Conservation (phyloP, 2,797 vertebrate genomes). For the Philypnodon macrostomus region DNA sequence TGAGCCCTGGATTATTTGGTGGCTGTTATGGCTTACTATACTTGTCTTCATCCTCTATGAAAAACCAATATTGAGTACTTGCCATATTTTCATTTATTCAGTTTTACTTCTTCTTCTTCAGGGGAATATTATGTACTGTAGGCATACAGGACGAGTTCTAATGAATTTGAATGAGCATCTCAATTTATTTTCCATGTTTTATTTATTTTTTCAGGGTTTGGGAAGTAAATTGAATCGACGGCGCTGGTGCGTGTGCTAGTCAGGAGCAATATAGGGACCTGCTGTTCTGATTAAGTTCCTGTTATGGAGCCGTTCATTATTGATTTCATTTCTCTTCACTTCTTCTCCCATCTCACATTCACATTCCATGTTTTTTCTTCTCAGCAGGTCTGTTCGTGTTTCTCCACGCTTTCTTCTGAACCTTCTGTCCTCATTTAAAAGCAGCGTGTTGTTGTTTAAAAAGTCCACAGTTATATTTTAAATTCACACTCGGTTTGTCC, state of each 20-base stretch:
- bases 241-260: slow-evolving; percentile 73
- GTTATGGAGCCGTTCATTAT: slow-evolving; percentile 80
- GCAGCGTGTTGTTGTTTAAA: slow-evolving; percentile 48
- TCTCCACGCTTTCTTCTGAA: slow-evolving; percentile 24
- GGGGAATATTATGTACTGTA: slow-evolving; percentile 71
- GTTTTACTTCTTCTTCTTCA: slow-evolving; percentile 55
- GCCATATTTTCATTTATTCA: slow-evolving; percentile 52
- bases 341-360: slow-evolving; percentile 60
- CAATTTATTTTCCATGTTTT: slow-evolving; percentile 84
- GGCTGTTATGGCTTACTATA: slow-evolving; percentile 44
- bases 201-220: slow-evolving; percentile 80
- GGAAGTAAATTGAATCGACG: slow-evolving; percentile 80
- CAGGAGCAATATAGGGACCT: slow-evolving; percentile 80
- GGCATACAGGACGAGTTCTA: slow-evolving; percentile 73
- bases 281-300: slow-evolving; percentile 81
- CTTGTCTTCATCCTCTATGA: slow-evolving; percentile 33
- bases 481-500: slow-evolving; percentile 18
- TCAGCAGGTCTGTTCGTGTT: slow-evolving; percentile 51
- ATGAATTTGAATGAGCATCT: slow-evolving; percentile 84
- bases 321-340: slow-evolving; percentile 74
- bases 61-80: slow-evolving; percentile 54
- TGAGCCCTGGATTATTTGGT: slow-evolving; percentile 25
- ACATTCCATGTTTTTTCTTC: slow-evolving; percentile 57
- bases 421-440: slow-evolving; percentile 55
- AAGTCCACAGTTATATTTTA: slow-evolving; percentile 39